Percentiles rank a stretch among this genome's conserved stretches.
These are phyloP conservation scores for Cromileptes altivelis DNA, from an alignment of 2,113 vertebrate genomes.

Conservation along the genomic window DNA sequence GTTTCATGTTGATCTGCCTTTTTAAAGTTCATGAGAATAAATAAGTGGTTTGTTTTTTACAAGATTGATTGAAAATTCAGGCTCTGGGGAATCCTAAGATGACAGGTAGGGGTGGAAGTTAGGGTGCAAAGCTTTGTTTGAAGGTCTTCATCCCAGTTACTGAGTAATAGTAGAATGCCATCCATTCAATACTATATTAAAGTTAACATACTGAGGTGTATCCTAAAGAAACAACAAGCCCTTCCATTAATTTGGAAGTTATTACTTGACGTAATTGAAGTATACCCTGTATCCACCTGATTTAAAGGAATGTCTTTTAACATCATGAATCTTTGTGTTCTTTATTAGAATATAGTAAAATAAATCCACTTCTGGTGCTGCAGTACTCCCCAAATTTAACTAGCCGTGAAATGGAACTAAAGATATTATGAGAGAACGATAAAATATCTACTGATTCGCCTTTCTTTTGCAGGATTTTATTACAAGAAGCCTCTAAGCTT, in stretches of 20 bases:
- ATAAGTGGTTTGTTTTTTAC: too few species aligned
- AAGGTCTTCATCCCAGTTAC: not conserved
- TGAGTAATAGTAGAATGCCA: not conserved
- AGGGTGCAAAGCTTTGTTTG: not conserved
- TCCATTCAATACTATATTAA: not conserved
- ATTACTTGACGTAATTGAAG: not conserved
- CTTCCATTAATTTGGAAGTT: not conserved
- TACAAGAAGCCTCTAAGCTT: not conserved
- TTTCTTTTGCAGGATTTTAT: constrained; percentile 26
- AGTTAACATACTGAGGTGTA: not conserved
- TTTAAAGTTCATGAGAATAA: too few species aligned
- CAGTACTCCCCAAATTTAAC: constrained; percentile 3
- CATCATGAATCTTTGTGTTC: constrained; percentile 14
- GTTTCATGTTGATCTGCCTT: too few species aligned
- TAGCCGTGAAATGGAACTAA: constrained; percentile 19
- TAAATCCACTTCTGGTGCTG: not conserved
- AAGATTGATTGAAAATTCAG: not conserved
- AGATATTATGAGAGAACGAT: constrained; percentile 8
- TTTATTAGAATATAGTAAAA: not conserved
- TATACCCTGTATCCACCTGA: not conserved
- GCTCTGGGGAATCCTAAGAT: not conserved
- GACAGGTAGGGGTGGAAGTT: not conserved
- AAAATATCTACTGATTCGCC: not conserved
- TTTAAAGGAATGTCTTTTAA: not conserved
- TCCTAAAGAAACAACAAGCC: not conserved